Base-by-base conservation (phyloP, 1,140 invertebrate genomes). In the Calosoma granatense region DNA sequence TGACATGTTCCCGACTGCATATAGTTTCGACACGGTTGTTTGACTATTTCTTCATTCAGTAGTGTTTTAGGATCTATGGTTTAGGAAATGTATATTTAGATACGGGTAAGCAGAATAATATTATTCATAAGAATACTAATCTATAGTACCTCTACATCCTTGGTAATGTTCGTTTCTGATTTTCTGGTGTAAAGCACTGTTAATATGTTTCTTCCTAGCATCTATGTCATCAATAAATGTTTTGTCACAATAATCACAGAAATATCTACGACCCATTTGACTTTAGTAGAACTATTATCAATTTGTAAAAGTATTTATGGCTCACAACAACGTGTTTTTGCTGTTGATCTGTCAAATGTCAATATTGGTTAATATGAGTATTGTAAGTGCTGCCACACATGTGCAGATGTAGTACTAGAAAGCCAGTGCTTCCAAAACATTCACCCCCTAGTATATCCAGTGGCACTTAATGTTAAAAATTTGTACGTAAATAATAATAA, bases 221-320 rank as follows among this genome's bases (percentile, higher is more conserved):
- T 80, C 75, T 1, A 76, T 64, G 58, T 77, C 76, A 54, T 83
- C 78, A 22, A 83, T 80, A 65, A 86, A 84, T 0, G 76, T 77
- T 72, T 84, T 81, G 54, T 85, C 77, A 60, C 84, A 86, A 65
- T 84, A 86, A 71, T 84, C 82, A 62, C 84, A 86, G 61, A 81
- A 79, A 69, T 86, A 85, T 61, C 75, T 73, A 61, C 79, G 79
- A 2, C 81, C 80, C 82, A 84, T 84, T 60, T 53, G 26, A 6
- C 4, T 30, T 30, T 30, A 6, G 14, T 6, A 30, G 26, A n/a
- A n/a, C n/a, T n/a, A n/a, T n/a, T n/a, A n/a, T n/a, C n/a, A n/a
- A n/a, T n/a, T n/a, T n/a, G n/a, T n/a, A n/a, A n/a, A n/a, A n/a
- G n/a, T n/a, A n/a, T n/a, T n/a, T n/a, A n/a, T n/a, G n/a, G n/a